A percentile compares a stretch with the other conserved stretches of the same genome.
These are phyloP conservation scores for Camponotus pennsylvanicus DNA, from an alignment of 1,140 invertebrate species.

Conservation along the genomic window DNA sequence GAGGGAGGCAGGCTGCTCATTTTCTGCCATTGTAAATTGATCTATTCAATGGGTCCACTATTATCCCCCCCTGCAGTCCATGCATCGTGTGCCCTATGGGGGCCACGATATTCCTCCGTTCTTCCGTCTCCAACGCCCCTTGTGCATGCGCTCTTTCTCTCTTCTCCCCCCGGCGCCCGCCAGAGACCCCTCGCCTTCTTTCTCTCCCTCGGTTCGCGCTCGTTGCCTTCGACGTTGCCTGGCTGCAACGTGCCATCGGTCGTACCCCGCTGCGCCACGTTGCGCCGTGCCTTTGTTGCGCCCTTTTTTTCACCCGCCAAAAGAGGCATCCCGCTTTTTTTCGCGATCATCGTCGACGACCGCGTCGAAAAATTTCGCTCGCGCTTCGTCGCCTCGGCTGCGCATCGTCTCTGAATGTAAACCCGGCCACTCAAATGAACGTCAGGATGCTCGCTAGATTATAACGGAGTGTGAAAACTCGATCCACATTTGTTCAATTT, in stretches of 20 bases:
- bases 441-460: neutral
- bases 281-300: constrained; percentile 76
- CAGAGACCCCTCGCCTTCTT: constrained; percentile 59
- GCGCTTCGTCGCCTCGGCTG: constrained; percentile 46
- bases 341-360: constrained; percentile 65
- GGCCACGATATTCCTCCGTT: constrained; percentile 76
- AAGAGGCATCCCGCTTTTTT: constrained; percentile 66
- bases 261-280: constrained; percentile 77
- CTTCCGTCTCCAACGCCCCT: constrained; percentile 50
- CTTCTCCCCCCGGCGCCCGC: constrained; percentile 60
- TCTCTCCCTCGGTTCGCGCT: constrained; percentile 19
- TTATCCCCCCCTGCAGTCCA: constrained; percentile 78
- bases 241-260: constrained; percentile 71
- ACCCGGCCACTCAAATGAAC: constrained; percentile 39
- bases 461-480: neutral
- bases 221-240: constrained; percentile 56
- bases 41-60: constrained; percentile 83
- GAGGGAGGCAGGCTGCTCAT: constrained; percentile 77
- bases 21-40: constrained; percentile 85
- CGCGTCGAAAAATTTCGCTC: constrained; percentile 57
- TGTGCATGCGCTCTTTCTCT: constrained; percentile 54
- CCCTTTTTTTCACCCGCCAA: constrained; percentile 72
- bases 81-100: constrained; percentile 72
- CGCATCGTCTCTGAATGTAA: neutral
- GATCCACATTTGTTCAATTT: neutral